phyloP scores from a whole-genome alignment of 1,140 invertebrate species.

The Aplysia californica region DNA sequence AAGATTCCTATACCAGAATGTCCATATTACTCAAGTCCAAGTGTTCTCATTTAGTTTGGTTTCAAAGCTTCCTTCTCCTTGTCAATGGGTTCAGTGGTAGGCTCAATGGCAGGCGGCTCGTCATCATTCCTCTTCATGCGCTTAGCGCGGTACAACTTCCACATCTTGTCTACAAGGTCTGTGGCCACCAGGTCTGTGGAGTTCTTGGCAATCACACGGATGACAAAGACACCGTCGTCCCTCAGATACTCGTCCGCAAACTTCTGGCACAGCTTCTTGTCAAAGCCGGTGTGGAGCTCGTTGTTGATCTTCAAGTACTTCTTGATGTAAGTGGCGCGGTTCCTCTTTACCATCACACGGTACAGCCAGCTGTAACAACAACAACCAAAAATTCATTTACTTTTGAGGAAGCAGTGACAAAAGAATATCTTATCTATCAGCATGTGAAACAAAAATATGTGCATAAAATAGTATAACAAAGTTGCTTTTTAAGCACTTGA shows the following conservation, averaged over 20 bases:
- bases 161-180: conserved; percentile 60
- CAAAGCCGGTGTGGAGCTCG: conserved; percentile 42
- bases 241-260: conserved; percentile 60
- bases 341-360: conserved; percentile 46
- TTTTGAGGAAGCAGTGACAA: too few relatives aligned
- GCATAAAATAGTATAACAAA: too few relatives aligned
- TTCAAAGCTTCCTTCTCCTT: conserved; percentile 42
- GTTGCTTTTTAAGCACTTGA: too few relatives aligned
- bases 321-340: conserved; percentile 57
- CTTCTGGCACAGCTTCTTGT: conserved; percentile 55
- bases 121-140: conserved; percentile 26
- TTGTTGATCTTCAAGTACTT: conserved; percentile 58
- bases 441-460: too few relatives aligned
- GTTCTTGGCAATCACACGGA: conserved; percentile 62
- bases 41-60: too few relatives aligned
- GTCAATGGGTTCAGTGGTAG: conserved; percentile 15
- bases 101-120: conserved; percentile 9
- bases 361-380: conserved; percentile 43
- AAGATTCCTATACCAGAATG: too few relatives aligned
- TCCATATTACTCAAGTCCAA: too few relatives aligned
- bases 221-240: conserved; percentile 63
- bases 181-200: conserved; percentile 62
- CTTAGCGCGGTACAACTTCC: conserved; percentile 56
- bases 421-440: too few relatives aligned
- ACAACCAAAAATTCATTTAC: conserved; percentile 29